These are phyloP conservation scores for Syndactyla subalaris DNA, from an alignment of 2,797 vertebrate species.

Conservation along the genomic window DNA sequence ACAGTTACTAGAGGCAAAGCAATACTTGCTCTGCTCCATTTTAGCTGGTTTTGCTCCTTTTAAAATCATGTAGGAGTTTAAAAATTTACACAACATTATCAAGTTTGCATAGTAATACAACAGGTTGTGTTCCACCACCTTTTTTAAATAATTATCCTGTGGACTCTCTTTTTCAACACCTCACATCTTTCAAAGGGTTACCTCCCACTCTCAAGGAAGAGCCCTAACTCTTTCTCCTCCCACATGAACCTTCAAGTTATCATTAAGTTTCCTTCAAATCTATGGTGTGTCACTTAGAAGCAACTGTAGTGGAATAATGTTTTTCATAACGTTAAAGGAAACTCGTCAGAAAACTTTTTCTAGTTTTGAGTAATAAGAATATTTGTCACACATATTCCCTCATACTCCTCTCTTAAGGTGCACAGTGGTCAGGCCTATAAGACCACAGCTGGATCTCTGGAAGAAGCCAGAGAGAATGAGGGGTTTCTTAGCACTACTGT, in stretches of 20 bases:
- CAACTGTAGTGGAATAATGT: slow-evolving; percentile 1
- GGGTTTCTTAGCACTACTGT: background rate
- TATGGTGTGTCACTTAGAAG: slow-evolving; percentile 25
- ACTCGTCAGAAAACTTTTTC: slow-evolving; percentile 18
- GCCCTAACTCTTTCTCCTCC: background rate
- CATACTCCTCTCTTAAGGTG: slow-evolving; percentile 29
- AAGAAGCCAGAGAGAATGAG: background rate
- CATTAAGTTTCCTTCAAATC: slow-evolving; percentile 53
- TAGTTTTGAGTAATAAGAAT: background rate
- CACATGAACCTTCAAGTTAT: slow-evolving; percentile 4
- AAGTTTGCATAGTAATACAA: slow-evolving; percentile 16
- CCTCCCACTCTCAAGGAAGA: slow-evolving; percentile 47
- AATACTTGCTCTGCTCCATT: background rate
- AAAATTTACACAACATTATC: background rate
- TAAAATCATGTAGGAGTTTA: background rate
- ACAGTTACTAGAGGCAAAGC: background rate
- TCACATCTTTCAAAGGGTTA: background rate
- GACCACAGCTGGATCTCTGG: background rate
- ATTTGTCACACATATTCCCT: background rate
- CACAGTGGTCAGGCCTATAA: background rate
- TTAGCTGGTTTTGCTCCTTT: background rate
- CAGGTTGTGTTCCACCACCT: background rate
- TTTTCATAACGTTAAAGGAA: slow-evolving; percentile 57
- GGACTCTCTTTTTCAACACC: background rate
- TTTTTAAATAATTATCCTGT: background rate